These are phyloP conservation scores for Acipenser transmontanus DNA, from an alignment of 2,797 vertebrate genomes.

Conservation along the genomic window DNA sequence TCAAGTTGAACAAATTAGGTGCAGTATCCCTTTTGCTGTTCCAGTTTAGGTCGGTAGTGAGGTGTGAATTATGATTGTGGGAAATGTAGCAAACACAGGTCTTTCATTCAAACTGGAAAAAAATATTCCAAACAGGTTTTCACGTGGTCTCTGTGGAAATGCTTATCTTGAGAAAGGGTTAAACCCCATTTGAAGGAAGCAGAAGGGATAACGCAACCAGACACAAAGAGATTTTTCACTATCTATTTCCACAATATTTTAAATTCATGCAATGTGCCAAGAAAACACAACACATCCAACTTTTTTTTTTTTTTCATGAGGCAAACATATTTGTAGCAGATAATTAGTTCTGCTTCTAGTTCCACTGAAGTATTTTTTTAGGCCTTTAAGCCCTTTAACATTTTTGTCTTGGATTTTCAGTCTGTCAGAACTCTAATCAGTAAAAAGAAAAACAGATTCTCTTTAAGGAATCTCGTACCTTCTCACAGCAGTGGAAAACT, in stretches of 20 bases:
- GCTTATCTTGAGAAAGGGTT: background rate
- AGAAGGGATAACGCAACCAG: conserved; percentile 15
- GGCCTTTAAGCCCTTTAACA: conserved; percentile 7
- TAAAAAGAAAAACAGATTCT: background rate
- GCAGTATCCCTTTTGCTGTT: conserved; percentile 24
- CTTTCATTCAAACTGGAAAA: no score
- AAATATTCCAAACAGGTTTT: background rate
- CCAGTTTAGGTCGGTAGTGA: conserved; percentile 8
- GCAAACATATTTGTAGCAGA: conserved; percentile 12
- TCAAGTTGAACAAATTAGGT: conserved; percentile 41
- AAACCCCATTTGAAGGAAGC: background rate
- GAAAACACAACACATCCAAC: conserved; percentile 36
- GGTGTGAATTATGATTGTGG: background rate
- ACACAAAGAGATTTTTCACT: conserved; percentile 12
- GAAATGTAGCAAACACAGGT: no score
- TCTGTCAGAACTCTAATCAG: background rate
- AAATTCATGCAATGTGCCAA: conserved; percentile 48
- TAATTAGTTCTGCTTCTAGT: conserved; percentile 6
- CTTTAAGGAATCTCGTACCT: no score
- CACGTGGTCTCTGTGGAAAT: background rate
- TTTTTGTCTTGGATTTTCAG: background rate
- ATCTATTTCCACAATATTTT: conserved; percentile 43
- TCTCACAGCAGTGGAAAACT: no score
- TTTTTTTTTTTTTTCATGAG: conserved; percentile 21
- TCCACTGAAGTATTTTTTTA: background rate